Percentiles rank a stretch among this genome's conserved stretches.
Conservation (phyloP, 2,888 invertebrate species). For the Ornithoptera alexandrae region DNA sequence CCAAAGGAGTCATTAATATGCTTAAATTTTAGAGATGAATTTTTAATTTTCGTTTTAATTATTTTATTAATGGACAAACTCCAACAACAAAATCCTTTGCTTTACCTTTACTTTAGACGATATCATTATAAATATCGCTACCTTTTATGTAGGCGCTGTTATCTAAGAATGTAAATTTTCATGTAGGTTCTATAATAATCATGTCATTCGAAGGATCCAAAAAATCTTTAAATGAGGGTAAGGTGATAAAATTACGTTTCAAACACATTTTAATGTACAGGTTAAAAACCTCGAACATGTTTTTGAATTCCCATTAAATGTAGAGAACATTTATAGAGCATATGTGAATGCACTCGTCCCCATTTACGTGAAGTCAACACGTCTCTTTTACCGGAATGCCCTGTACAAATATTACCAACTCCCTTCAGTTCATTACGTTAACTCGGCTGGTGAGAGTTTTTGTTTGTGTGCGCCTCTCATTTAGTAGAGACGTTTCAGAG, state of each 20-base stretch:
- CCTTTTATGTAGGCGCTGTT: no score
- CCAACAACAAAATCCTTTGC: no score
- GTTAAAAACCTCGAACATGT: not conserved
- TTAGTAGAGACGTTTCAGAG: slow-evolving; percentile 10
- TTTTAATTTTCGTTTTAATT: no score
- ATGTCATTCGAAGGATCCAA: not conserved
- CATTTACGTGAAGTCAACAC: slow-evolving; percentile 40
- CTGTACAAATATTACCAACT: slow-evolving; percentile 46
- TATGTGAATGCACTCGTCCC: slow-evolving; percentile 31
- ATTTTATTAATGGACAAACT: no score
- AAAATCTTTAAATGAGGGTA: not conserved
- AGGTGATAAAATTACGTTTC: no score
- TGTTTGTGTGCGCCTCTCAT: slow-evolving; percentile 35
- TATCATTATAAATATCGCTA: no score
- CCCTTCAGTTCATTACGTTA: slow-evolving; percentile 42
- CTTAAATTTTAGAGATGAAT: no score
- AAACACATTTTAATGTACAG: no score
- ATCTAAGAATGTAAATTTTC: not conserved
- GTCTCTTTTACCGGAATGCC: slow-evolving; percentile 48
- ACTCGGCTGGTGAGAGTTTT: slow-evolving; percentile 37
- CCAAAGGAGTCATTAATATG: no score
- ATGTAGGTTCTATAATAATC: not conserved
- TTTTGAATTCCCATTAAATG: slow-evolving; percentile 10
- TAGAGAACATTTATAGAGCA: slow-evolving; percentile 23
- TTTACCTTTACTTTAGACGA: no score